A percentile compares a stretch with the other conserved stretches of the same genome.
These are phyloP conservation scores for Eudorcas thomsonii DNA, from an alignment of 2,113 vertebrate genomes.

Conservation along the genomic window DNA sequence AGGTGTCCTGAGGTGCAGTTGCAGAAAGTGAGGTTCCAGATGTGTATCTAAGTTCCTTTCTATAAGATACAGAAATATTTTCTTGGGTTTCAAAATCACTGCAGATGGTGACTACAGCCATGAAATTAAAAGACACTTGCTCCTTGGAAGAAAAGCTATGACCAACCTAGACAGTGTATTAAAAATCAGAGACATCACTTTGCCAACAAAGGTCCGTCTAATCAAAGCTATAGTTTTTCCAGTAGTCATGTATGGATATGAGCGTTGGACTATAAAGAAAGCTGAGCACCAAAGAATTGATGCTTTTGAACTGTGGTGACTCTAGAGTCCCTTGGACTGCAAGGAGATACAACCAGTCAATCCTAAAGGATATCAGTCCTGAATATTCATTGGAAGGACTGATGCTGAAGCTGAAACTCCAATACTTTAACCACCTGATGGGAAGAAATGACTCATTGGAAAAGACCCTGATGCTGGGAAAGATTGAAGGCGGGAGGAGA, in stretches of 20 bases:
- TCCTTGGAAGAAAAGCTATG: neutral
- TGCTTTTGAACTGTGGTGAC: neutral
- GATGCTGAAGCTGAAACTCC: neutral
- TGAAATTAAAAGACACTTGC: neutral
- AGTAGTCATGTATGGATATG: neutral
- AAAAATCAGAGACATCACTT: neutral
- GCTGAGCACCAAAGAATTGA: fast-evolving
- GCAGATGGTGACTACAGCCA: neutral
- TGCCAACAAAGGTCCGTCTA: neutral
- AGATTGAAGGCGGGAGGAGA: neutral
- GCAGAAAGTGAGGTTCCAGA: neutral
- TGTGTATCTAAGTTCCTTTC: neutral
- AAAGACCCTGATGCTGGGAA: neutral
- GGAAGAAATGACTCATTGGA: neutral
- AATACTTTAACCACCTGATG: neutral
- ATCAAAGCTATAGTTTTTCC: neutral
- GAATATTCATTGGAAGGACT: neutral
- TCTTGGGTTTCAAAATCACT: neutral
- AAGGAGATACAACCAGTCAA: neutral
- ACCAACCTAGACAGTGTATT: neutral
- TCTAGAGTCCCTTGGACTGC: neutral
- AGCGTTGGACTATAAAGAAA: neutral
- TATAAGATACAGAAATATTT: neutral
- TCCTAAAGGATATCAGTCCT: neutral
- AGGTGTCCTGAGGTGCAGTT: neutral